Percentiles rank a stretch among this genome's conserved stretches.
phyloP scores from a whole-genome alignment of 1,140 invertebrate species.

The Teleogryllus occipitalis region DNA sequence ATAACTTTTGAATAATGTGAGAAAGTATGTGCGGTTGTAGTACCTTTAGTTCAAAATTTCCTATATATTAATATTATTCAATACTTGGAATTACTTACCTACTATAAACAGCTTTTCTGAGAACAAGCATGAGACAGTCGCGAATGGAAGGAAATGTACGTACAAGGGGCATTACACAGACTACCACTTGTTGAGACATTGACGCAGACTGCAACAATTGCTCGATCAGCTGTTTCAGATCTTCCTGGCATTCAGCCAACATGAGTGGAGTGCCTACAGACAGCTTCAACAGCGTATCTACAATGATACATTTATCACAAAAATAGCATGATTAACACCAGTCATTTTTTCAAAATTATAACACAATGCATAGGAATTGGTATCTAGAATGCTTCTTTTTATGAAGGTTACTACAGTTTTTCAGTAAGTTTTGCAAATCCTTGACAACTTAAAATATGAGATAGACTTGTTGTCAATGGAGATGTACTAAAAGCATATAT shows the following conservation, averaged over 20 bases:
- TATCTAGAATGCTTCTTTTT: no score
- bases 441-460: no score
- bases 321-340: no score
- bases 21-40: no score
- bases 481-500: no score
- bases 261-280: slow-evolving; percentile 38
- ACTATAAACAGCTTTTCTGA: slow-evolving; percentile 46
- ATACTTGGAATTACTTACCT: slow-evolving; percentile 30
- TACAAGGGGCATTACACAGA: slow-evolving; percentile 42
- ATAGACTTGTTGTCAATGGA: no score
- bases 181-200: slow-evolving; percentile 38
- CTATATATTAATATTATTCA: neutral
- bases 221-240: slow-evolving; percentile 41
- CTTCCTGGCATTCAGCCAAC: slow-evolving; percentile 39
- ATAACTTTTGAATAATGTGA: neutral
- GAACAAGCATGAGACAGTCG: slow-evolving; percentile 44
- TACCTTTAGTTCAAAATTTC: no score
- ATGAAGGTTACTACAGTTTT: no score
- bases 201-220: slow-evolving; percentile 36
- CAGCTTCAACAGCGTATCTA: slow-evolving; percentile 45
- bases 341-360: no score
- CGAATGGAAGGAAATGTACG: slow-evolving; percentile 38
- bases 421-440: no score
- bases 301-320: no score
- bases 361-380: no score